Conservation (phyloP, 2,888 invertebrate genomes). For the Anoncus sp. region DNA sequence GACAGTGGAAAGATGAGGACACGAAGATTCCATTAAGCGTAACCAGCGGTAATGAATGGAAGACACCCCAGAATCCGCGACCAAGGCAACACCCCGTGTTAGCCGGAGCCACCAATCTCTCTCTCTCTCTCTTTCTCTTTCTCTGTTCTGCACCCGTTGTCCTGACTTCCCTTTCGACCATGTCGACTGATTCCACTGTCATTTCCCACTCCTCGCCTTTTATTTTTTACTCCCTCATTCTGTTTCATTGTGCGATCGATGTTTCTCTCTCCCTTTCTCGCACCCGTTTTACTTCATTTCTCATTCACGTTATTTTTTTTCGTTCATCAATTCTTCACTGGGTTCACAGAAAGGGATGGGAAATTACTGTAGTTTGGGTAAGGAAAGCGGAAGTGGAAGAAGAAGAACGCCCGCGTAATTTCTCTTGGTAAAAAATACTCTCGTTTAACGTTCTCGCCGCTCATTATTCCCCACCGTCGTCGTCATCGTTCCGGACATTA, state of each 20-base stretch:
- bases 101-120: conserved; percentile 50
- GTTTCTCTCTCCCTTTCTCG: conserved; percentile 53
- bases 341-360: conserved; percentile 32
- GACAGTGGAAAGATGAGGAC: conserved; percentile 77
- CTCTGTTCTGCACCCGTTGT: conserved; percentile 33
- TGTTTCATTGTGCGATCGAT: neutral
- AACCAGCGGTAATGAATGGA: conserved; percentile 82
- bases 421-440: conserved; percentile 80
- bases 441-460: conserved; percentile 81
- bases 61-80: conserved; percentile 73
- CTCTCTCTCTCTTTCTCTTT: conserved; percentile 40
- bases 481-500: conserved; percentile 37
- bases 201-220: conserved; percentile 37
- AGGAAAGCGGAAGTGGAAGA: conserved; percentile 57
- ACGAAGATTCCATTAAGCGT: conserved; percentile 82
- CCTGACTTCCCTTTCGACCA: conserved; percentile 43
- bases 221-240: conserved; percentile 21
- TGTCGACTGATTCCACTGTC: neutral
- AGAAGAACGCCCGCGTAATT: conserved; percentile 74
- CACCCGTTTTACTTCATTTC: neutral
- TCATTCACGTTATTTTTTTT: conserved; percentile 41
- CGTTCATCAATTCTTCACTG: conserved; percentile 13
- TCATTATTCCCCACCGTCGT: conserved; percentile 77
- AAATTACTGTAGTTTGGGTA: neutral
- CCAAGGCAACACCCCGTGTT: conserved; percentile 64